Base-by-base conservation (phyloP, 2,888 invertebrate genomes). In the Drosophila maculinotata region DNA sequence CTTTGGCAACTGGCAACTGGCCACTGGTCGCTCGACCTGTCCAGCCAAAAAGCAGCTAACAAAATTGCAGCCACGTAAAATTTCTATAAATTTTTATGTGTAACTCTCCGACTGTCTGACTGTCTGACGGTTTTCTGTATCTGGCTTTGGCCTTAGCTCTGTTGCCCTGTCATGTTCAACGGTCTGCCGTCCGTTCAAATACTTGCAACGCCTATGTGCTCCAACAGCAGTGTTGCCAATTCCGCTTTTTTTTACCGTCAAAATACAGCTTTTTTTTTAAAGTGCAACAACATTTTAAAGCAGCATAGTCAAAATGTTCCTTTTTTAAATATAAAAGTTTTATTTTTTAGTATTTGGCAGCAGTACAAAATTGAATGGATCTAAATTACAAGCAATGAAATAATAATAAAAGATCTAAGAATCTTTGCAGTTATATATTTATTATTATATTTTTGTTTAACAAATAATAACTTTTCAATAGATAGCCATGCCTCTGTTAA, bases 41-140 rank as follows among this genome's bases (percentile, higher is more conserved):
- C 28, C 49, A 47, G 31, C 33, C 26, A 49, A 69, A 48, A 41
- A 51, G 31, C 31, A 53, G 69, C 69, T 54, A 65, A 44, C 67
- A 52, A 67, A 69, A 78, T 70, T 81, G 76, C 76, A 57, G 49
- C 83, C 81, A 81, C 86, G 86, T 81, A 83, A 83, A 81, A 83
- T 83, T 81, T 85, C 81, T 81, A 81, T 81, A 81, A 79, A 81
- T 81, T 85, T 84, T 69, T 81, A 81, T 84, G 82, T 68, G 48
- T 30, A 36, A 17, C 60, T 42, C 47, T 47, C 49, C 28, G 52
- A 45, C 38, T 31, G 54, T 38, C 38, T 52, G 38, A 47, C 51
- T 35, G 41, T 51, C 35, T 23, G 39, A 45, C 42, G 15, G 10
- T 44, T 44, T 45, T 30, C 41, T 12, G 28, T 20, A 31, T 36